Percentiles rank a stretch among this genome's conserved stretches.
phyloP scores from a whole-genome alignment of 2,113 vertebrate genomes.

The Phyllostomus hastatus region DNA sequence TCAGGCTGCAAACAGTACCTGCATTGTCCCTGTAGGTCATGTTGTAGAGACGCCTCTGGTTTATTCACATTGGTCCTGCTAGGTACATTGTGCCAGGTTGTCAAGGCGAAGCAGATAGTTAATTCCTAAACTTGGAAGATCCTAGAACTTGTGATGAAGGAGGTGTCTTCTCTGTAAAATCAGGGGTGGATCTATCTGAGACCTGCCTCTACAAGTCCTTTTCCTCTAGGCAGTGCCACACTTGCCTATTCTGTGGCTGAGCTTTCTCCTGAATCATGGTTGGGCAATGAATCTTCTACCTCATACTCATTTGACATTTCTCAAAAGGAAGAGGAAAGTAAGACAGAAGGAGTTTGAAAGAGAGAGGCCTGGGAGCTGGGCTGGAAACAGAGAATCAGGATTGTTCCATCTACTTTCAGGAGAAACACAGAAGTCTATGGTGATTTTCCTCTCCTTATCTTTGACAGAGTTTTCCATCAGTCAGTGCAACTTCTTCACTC shows the following conservation, averaged over 20 bases:
- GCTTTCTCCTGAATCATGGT: constrained; percentile 41
- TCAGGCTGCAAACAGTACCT: not conserved
- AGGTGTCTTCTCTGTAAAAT: constrained; percentile 27
- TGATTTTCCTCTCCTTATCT: not conserved
- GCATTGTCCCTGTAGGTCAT: not conserved
- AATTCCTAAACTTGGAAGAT: not conserved
- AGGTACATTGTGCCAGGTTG: not conserved
- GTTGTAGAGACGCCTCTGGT: not conserved
- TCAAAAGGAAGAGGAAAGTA: not conserved
- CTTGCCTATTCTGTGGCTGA: not conserved
- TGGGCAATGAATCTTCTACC: not conserved
- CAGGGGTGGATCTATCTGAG: constrained; percentile 44
- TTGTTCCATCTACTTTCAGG: not conserved
- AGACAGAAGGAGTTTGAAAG: constrained; percentile 6
- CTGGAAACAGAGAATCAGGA: not conserved
- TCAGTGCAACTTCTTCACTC: not conserved
- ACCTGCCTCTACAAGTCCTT: constrained; percentile 49
- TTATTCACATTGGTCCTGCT: not conserved
- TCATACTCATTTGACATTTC: constrained; percentile 19
- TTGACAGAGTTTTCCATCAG: not conserved
- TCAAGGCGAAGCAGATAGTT: not conserved
- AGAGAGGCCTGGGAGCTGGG: not conserved
- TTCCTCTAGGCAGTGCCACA: not conserved
- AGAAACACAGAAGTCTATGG: not conserved
- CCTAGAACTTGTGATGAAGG: not conserved